Percentiles rank a stretch among this genome's conserved stretches.
phyloP scores from a whole-genome alignment of 2,113 vertebrate genomes.

The Sapayoa aenigma region DNA sequence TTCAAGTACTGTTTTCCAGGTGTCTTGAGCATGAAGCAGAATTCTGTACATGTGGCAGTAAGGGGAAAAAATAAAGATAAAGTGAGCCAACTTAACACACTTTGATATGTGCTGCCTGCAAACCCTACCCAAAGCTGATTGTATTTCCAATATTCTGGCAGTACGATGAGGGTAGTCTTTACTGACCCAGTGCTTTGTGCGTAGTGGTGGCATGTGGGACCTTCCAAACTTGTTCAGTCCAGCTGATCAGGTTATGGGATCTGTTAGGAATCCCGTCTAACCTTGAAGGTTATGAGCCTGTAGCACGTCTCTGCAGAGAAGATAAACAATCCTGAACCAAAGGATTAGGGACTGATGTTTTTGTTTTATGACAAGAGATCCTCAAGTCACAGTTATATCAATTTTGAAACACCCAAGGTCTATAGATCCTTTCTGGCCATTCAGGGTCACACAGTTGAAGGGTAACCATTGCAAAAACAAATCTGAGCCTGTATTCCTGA shows the following conservation, averaged over 20 bases:
- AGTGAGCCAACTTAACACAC: not conserved
- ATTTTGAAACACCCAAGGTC: not conserved
- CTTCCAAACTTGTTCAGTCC: not conserved
- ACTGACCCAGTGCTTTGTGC: not conserved
- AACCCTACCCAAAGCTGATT: not conserved
- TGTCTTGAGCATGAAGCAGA: not conserved
- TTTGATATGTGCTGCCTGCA: not conserved
- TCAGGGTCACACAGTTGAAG: not conserved
- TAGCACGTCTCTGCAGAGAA: not conserved
- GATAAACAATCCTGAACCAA: not conserved
- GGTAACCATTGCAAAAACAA: not conserved
- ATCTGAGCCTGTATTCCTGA: not conserved
- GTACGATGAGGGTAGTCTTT: not conserved
- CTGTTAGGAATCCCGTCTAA: not conserved
- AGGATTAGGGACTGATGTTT: not conserved
- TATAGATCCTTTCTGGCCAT: not conserved
- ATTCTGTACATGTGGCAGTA: fast-evolving
- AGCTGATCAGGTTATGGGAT: not conserved
- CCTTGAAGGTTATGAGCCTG: not conserved
- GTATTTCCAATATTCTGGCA: not conserved
- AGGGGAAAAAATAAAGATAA: not conserved
- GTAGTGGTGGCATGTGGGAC: not conserved
- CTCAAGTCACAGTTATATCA: not conserved
- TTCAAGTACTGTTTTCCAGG: not conserved
- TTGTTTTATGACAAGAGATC: not conserved